phyloP scores from a whole-genome alignment of 2,113 vertebrate species.

The Burhinus oedicnemus region DNA sequence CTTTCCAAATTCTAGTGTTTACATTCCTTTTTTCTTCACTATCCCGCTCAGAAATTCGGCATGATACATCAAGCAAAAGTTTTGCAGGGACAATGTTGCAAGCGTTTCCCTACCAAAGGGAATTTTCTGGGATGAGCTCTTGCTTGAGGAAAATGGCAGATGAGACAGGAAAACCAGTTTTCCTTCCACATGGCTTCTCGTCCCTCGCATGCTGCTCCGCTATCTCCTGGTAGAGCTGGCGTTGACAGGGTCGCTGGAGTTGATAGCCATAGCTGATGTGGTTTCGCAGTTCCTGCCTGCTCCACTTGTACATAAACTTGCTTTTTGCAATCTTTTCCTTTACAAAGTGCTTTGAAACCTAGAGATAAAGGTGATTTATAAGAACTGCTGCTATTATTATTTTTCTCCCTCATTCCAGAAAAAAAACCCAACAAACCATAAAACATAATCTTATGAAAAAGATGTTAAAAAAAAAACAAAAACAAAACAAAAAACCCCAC shows the following conservation, averaged over 20 bases:
- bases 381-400: neutral
- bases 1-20: neutral
- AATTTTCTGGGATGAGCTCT: neutral
- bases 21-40: neutral
- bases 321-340: neutral
- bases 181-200: neutral
- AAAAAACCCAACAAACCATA: no score
- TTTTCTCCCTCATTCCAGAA: neutral
- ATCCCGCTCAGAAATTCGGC: neutral
- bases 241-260: neutral
- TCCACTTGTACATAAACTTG: neutral
- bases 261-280: neutral
- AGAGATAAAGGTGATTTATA: neutral
- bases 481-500: neutral
- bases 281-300: neutral
- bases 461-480: neutral
- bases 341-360: neutral
- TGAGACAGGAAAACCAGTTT: neutral
- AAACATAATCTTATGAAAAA: neutral
- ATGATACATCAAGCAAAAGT: neutral
- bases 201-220: no score
- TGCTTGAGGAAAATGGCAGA: neutral
- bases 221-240: neutral
- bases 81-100: rapidly evolving
- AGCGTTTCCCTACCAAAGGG: neutral